phyloP scores from a whole-genome alignment of 2,888 invertebrate genomes.

The Metellina segmentata region DNA sequence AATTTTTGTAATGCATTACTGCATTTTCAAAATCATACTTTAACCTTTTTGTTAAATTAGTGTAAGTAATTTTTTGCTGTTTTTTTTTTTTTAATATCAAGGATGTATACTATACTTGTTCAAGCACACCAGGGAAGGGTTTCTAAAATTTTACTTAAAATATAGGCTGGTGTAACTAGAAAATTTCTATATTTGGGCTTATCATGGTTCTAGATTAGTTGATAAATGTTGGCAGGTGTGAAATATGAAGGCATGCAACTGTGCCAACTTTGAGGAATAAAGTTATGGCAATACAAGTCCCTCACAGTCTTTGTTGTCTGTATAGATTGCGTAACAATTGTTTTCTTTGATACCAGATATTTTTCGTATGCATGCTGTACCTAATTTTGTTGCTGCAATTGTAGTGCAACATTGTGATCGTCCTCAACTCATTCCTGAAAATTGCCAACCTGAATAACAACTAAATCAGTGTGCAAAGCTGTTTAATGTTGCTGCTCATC shows the following conservation, averaged over 20 bases:
- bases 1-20: too few relatives aligned
- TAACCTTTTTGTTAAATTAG: too few relatives aligned
- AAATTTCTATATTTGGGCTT: too few relatives aligned
- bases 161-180: too few relatives aligned
- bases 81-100: too few relatives aligned
- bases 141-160: too few relatives aligned
- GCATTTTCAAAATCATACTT: too few relatives aligned
- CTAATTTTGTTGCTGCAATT: neutral
- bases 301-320: neutral
- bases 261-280: neutral
- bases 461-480: neutral
- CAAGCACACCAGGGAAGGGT: too few relatives aligned
- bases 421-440: neutral
- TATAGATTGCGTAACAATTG: neutral
- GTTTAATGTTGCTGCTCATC: neutral
- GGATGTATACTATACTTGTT: too few relatives aligned
- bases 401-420: neutral
- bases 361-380: neutral
- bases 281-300: slow-evolving; percentile 3
- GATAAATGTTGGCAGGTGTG: neutral
- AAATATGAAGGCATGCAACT: neutral
- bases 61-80: too few relatives aligned
- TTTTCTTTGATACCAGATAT: neutral
- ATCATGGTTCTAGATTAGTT: too few relatives aligned
- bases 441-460: neutral